Evolutionary conservation across 2,797 vertebrate genomes (phyloP).

Genomic region (Dendrocincla fuliginosa): DNA sequence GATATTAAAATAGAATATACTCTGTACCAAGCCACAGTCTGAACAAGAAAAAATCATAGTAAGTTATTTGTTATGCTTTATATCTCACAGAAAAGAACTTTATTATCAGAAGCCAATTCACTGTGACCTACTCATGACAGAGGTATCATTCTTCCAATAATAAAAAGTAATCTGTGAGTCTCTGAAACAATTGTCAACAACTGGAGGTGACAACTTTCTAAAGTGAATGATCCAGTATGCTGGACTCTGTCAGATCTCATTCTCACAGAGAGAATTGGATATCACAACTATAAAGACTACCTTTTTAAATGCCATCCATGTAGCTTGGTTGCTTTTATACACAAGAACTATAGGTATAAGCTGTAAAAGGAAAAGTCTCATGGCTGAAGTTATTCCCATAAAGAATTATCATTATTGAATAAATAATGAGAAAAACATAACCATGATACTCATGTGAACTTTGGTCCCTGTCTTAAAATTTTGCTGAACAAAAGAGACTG

Average conservation of each 20-base stretch:
- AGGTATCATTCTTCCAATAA: background rate
- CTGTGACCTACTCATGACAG: background rate
- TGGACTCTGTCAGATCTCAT: background rate
- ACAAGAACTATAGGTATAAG: background rate
- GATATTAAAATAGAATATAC: background rate
- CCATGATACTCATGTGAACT: fast-evolving
- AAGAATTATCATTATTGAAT: background rate
- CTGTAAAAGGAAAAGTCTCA: background rate
- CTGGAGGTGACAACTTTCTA: background rate
- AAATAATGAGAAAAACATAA: background rate
- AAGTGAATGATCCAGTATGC: background rate
- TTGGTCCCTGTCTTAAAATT: background rate
- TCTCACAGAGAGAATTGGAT: background rate
- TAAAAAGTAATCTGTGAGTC: background rate
- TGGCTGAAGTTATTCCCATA: background rate
- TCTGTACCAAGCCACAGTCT: background rate
- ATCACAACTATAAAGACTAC: background rate
- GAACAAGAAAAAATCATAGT: background rate
- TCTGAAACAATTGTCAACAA: background rate
- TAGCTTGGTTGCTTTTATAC: background rate
- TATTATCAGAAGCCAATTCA: background rate
- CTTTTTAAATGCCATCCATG: background rate
- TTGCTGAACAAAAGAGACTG: background rate
- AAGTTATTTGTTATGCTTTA: background rate
- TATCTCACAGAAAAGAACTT: background rate